Percentiles rank a stretch among this genome's conserved stretches.
Conservation (phyloP, 2,113 vertebrate species). For the Patagioenas fasciata region DNA sequence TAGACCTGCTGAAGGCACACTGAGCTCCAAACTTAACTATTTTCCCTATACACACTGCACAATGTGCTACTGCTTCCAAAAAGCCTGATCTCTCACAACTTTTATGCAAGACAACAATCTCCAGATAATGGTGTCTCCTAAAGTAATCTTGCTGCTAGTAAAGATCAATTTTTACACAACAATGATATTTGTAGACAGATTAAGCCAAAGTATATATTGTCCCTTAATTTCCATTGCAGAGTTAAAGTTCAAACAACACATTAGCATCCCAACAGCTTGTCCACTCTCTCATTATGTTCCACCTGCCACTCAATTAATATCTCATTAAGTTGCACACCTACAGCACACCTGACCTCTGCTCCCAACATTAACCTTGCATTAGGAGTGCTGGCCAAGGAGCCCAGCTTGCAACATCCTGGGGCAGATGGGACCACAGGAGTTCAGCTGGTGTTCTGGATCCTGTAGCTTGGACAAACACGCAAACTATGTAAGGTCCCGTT, state of each 20-base stretch:
- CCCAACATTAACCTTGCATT: neutral
- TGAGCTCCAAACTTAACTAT: neutral
- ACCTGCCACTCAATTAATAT: neutral
- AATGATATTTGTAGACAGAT: neutral
- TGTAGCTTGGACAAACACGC: neutral
- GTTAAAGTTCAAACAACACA: neutral
- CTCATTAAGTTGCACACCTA: neutral
- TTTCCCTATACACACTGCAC: neutral
- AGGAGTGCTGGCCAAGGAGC: fast-evolving
- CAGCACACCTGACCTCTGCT: neutral
- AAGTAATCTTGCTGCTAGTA: neutral
- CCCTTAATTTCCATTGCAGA: neutral
- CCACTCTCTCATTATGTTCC: neutral
- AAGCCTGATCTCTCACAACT: neutral
- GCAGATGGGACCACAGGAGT: neutral
- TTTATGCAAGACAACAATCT: neutral
- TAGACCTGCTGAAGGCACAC: neutral
- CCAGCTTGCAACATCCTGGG: neutral
- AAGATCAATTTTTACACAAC: neutral
- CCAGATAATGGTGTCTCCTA: neutral
- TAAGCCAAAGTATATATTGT: neutral
- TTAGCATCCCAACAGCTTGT: neutral
- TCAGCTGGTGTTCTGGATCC: neutral
- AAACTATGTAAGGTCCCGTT: fast-evolving
- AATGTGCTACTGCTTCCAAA: neutral